A percentile compares a stretch with the other conserved stretches of the same genome.
Evolutionary conservation across 2,888 invertebrate genomes (phyloP).

Genomic region (Dusona sp.): DNA sequence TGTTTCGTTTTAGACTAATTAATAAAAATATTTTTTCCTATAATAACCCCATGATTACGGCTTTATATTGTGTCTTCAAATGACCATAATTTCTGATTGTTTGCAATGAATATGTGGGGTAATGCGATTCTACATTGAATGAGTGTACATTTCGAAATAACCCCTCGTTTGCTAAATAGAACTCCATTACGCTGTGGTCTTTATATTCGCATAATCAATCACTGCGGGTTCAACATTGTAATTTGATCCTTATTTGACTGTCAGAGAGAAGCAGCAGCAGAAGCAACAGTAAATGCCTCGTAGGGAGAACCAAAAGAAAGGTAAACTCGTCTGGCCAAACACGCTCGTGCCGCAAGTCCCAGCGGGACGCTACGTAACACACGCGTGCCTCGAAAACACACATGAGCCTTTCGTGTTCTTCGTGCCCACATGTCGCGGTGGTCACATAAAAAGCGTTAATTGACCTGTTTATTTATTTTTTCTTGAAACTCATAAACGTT

Average conservation of each 20-base stretch:
- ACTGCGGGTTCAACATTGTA: conserved; percentile 77
- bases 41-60: background rate
- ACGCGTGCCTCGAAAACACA: conserved; percentile 38
- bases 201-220: conserved; percentile 81
- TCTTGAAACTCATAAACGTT: conserved; percentile 79
- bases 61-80: background rate
- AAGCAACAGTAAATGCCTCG: conserved; percentile 5
- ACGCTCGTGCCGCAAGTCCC: conserved; percentile 66
- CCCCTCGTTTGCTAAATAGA: conserved; percentile 53
- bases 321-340: conserved; percentile 48
- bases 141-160: conserved; percentile 20
- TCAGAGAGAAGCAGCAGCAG: conserved; percentile 55
- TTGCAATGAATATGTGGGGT: conserved; percentile 46
- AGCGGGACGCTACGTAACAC: conserved; percentile 57
- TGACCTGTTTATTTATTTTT: conserved; percentile 77
- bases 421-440: conserved; percentile 55
- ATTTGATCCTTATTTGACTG: conserved; percentile 80
- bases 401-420: conserved; percentile 28
- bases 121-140: conserved; percentile 51
- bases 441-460: conserved; percentile 65
- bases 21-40: background rate
- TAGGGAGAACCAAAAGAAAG: conserved; percentile 34
- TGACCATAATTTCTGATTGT: conserved; percentile 23
- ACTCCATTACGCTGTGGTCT: conserved; percentile 76
- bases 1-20: background rate